Conservation (phyloP, 53 echinoderm and acorn worm genomes). For the Echinarachnius parma region DNA sequence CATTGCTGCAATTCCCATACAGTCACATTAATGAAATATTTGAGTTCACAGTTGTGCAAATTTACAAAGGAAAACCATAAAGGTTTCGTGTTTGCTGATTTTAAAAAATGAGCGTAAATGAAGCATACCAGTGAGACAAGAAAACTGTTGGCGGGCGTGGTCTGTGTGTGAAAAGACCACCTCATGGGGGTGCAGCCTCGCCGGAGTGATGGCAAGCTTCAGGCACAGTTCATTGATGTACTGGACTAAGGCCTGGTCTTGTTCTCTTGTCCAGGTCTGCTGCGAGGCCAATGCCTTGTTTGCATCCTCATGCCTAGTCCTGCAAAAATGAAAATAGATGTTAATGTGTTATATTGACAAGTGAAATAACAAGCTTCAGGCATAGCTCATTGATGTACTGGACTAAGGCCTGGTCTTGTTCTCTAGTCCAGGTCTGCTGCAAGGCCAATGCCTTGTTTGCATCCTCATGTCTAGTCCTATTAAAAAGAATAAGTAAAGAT, state of each 20-base stretch:
- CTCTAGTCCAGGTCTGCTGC: conserved; percentile 72
- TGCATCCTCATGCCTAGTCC: conserved; percentile 31
- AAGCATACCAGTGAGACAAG: conserved; percentile 62
- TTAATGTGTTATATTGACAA: too few relatives aligned
- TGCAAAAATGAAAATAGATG: too few relatives aligned
- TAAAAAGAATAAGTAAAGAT: too few relatives aligned
- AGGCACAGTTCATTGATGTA: conserved; percentile 78
- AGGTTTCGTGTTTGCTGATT: too few relatives aligned
- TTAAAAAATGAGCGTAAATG: too few relatives aligned
- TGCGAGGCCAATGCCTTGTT: conserved; percentile 57
- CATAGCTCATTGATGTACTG: conserved; percentile 77
- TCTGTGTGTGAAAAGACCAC: conserved; percentile 69
- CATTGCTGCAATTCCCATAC: too few relatives aligned
- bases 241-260: conserved; percentile 70
- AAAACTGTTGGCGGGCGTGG: conserved; percentile 54
- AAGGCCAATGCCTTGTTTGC: conserved; percentile 54
- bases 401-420: conserved; percentile 73
- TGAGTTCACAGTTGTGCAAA: too few relatives aligned
- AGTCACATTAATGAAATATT: too few relatives aligned
- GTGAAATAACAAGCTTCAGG: conserved; percentile 76
- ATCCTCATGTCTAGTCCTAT: conserved; percentile 34
- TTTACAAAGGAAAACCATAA: too few relatives aligned
- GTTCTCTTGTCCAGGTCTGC: conserved; percentile 75
- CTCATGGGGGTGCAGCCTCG: conserved; percentile 81
- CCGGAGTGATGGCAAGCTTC: conserved; percentile 80